Evolutionary conservation across 2,797 vertebrate species (phyloP), one percentile per base, ranked within the genome.

Genomic region (Eulemur albifrons): DNA sequence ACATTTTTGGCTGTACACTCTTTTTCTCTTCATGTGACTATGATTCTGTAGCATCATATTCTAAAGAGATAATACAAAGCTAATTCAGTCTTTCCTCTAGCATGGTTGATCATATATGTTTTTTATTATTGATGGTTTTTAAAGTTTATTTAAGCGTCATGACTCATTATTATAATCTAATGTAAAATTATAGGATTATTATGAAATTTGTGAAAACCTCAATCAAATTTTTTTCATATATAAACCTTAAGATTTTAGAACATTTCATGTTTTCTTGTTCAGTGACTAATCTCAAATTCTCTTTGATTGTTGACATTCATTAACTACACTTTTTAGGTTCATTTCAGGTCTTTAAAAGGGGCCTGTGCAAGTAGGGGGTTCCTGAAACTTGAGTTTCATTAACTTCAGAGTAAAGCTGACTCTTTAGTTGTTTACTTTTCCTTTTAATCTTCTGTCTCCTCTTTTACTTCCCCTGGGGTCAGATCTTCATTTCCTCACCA

Each of bases 401-500:
- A 88, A 2, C 45, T 89, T 96, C n/a, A 65, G 15, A 35, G 32
- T 79, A 94, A 95, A 86, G 11, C 7, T 54, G 35, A 69, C 9
- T 94, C 57, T 69, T 20, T 9, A 88, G n/a, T 63, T 93, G 25
- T 8, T 76, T 88, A 48, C 14, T 38, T 96, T 63, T 73, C 14
- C 32, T 57, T 73, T 32, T 4, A 79, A 30, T 14, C 20, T 80
- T 0, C 57, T 77, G 8, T 70, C 12, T 45, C 23, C 7, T 84
- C 35, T 65, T 87, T 94, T 89, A 40, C 35, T 85, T 59, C 2
- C 1, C 1, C 14, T 79, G 5, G 4, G 1, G 3, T 81, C 57
- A 92, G 57, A 65, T 88, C n/a, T 92, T 96, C 7, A 81, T 88
- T 93, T 96, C 59, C 2, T 94, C 35, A 88, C 4, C 27, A 85